Percentiles rank a stretch among this genome's conserved stretches.
Conservation (phyloP, 1,140 invertebrate genomes). For the Eupristina koningsbergeri region DNA sequence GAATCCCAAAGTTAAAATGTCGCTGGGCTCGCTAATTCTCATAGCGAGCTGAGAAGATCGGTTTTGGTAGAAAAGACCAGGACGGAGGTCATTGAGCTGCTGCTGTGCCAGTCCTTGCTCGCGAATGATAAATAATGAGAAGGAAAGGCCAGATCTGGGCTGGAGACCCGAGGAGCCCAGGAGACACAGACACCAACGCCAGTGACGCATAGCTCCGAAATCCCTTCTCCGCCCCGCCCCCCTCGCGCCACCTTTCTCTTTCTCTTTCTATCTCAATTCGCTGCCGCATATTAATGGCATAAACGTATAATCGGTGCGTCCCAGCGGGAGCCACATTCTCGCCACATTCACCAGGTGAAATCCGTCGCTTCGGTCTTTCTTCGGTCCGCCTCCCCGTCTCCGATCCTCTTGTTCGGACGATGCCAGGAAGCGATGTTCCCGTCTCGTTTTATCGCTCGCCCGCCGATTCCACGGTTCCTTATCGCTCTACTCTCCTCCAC, state of each 20-base stretch:
- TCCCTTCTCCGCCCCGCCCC: background rate
- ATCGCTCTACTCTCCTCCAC: background rate
- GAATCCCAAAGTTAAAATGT: no score
- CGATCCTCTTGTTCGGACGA: constrained; percentile 55
- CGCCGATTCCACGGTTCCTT: background rate
- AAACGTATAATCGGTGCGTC: constrained; percentile 70
- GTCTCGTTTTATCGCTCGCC: background rate
- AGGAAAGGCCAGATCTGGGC: background rate
- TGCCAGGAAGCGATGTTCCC: constrained; percentile 55
- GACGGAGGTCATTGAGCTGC: background rate
- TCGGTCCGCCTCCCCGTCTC: constrained; percentile 48
- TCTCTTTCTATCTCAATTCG: constrained; percentile 30
- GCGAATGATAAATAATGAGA: constrained; percentile 70
- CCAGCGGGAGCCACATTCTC: constrained; percentile 63
- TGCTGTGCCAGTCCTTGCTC: background rate
- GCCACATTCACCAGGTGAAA: constrained; percentile 46
- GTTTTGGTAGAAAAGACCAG: background rate
- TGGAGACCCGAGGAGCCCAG: background rate
- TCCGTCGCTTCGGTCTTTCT: constrained; percentile 46
- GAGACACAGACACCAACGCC: background rate
- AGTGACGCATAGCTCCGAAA: constrained; percentile 26
- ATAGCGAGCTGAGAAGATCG: background rate
- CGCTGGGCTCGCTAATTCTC: no score
- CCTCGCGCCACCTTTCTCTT: background rate
- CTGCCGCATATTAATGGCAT: constrained; percentile 70